Base-by-base conservation (phyloP, 2,113 vertebrate genomes). In the Conger conger region DNA sequence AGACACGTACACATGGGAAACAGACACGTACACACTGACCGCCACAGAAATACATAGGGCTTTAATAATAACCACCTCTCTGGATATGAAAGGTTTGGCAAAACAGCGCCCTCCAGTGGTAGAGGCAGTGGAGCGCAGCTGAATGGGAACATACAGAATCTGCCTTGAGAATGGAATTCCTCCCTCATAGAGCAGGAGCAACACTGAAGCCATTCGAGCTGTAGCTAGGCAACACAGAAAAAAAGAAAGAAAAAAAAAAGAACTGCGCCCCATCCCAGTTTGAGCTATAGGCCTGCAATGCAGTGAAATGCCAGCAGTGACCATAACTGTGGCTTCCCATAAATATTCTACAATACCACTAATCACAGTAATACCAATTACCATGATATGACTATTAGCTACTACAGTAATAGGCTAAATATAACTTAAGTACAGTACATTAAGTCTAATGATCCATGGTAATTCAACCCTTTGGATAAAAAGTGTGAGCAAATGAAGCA, bases 391-490 rank as follows among this genome's bases (percentile, higher is more conserved):
- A 33, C 68, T 33, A 73, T 73, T 73, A 73, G n/a, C 68, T 73
- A 73, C 68, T 73, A 73, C n/a, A 3, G 63, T 2, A 30, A 73
- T 33, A 73, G 6, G 2, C 27, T 33, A 33, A 30, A 33, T 73
- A 73, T 33, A 73, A 30, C 68, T 23, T 63, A 63, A 73, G 2
- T 33, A 73, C 27, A 73, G n/a, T 90, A 91, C 87, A 79, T 83
- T 90, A 92, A 91, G 88, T 89, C 54, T 85, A 81, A 53, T 82
- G 63, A 73, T 88, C 88, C 86, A 88, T 20, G 38, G 37, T 36
- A 30, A 81, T 54, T 50, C 35, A 30, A 79, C 84, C 83, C 3
- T 76, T 42, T 82, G 79, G 84, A 88, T 87, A 4, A 89, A n/a
- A 79, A 40, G 27, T 68, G 88, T 33, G n/a, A 73, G 27, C 2